Evolutionary conservation across 2,797 vertebrate species (phyloP), one percentile per base, ranked within the genome.

Genomic region (Carapus acus): DNA sequence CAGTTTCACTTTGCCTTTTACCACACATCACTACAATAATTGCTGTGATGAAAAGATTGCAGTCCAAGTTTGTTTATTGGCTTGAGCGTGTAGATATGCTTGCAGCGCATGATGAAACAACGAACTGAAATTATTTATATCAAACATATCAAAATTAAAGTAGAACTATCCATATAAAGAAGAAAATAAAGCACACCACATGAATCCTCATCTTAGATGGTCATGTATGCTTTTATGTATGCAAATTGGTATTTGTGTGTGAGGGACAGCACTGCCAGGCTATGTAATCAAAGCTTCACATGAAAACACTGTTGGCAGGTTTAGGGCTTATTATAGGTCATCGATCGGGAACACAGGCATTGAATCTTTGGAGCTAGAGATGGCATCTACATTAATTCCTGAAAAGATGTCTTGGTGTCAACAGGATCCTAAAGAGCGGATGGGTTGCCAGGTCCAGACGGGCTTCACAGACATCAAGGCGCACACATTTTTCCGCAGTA

Each of bases 401-500:
- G 33, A 75, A 16, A 27, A 16, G 17, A 41, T 77, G 43, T 65
- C 34, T 73, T 77, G 17, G 63, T 77, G 64, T 59, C 72, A 13
- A 57, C 81, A 99, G 96, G 96, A 99, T 82, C 96, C 95, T 48
- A 98, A 97, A 86, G 96, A 98, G 79, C 88, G 96, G 76, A 90
- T 99, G 53, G 94, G 96, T 20, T 98, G 95, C 79, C 93, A 96
- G 79, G 90, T 88, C 1, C 91, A 97, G 83, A 91, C 91, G 0
- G 96, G 96, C 64, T 97, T 95, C 83, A 89, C 90, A 3, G 95
- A 99, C 73, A 95, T 99, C 86, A 96, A 94, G 86, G 89, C 94
- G 49, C 96, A 99, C 39, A 96, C 96, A 0, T 99, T 99, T 86
- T 99, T 98, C 87, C 93, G 96, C 82, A 97, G 87, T 85, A 96